These are phyloP conservation scores for Neoascia interrupta DNA, from an alignment of 2,888 invertebrate genomes.

Conservation along the genomic window DNA sequence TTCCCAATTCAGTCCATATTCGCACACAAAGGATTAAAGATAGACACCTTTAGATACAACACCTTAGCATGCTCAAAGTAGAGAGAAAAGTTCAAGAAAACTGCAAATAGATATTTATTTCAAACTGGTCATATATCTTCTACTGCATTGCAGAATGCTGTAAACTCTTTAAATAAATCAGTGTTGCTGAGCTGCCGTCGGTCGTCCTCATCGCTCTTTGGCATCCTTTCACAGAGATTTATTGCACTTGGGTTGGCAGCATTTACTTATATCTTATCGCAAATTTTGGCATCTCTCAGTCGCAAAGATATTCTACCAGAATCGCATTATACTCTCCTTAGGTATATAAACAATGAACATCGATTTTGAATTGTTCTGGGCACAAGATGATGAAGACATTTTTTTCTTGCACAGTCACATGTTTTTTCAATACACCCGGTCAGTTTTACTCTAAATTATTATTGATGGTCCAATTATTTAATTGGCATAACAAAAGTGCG, in stretches of 20 bases:
- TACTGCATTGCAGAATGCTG: slow-evolving; percentile 77
- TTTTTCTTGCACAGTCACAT: slow-evolving; percentile 26
- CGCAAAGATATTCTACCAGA: too few species aligned
- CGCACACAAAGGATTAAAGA: background rate
- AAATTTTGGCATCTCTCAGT: slow-evolving; percentile 78
- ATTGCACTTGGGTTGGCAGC: slow-evolving; percentile 79
- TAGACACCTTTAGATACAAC: too few species aligned
- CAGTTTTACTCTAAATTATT: background rate
- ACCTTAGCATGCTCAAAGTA: slow-evolving; percentile 25
- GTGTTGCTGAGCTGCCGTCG: slow-evolving; percentile 73
- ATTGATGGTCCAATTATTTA: slow-evolving; percentile 43
- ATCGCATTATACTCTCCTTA: too few species aligned
- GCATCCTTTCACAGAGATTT: slow-evolving; percentile 79
- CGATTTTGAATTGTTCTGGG: too few species aligned
- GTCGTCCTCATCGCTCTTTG: slow-evolving; percentile 71
- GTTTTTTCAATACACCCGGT: slow-evolving; percentile 34
- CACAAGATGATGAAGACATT: too few species aligned
- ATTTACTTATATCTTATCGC: slow-evolving; percentile 80
- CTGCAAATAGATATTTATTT: slow-evolving; percentile 69
- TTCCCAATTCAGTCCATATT: too few species aligned
- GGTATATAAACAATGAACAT: too few species aligned
- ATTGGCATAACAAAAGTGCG: slow-evolving; percentile 16
- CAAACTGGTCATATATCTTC: slow-evolving; percentile 75
- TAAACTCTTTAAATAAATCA: slow-evolving; percentile 79
- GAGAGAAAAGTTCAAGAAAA: slow-evolving; percentile 61